phyloP scores from a whole-genome alignment of 2,797 vertebrate genomes.

The Microcaecilia unicolor region DNA sequence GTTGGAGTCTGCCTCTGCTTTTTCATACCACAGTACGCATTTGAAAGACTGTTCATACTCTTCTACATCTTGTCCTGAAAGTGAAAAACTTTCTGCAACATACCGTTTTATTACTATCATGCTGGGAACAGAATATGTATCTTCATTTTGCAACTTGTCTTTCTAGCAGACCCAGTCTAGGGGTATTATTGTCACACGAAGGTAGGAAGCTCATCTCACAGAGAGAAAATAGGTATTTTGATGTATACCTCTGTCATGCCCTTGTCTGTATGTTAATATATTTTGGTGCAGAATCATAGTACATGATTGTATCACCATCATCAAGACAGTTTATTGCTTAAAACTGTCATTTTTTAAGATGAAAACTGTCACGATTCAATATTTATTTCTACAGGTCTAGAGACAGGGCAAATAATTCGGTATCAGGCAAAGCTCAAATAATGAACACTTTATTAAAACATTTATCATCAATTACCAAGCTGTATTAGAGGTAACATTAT shows the following conservation, averaged over 20 bases:
- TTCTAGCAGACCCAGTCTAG: not conserved
- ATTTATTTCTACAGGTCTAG: too few species aligned
- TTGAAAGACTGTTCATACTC: not conserved
- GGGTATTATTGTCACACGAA: not conserved
- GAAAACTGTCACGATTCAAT: too few species aligned
- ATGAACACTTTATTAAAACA: too few species aligned
- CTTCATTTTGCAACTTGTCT: slow-evolving; percentile 4
- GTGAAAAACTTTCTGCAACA: slow-evolving; percentile 1
- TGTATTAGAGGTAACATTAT: too few species aligned
- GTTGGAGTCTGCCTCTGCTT: not conserved
- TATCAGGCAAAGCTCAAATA: too few species aligned
- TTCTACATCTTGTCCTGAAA: slow-evolving; percentile 4
- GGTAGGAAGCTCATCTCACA: not conserved
- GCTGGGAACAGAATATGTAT: slow-evolving; percentile 12
- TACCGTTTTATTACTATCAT: slow-evolving; percentile 17
- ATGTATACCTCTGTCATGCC: not conserved
- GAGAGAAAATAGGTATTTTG: not conserved
- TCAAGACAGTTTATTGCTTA: too few species aligned
- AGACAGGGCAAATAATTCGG: too few species aligned
- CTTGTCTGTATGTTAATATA: too few species aligned
- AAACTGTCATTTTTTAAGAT: too few species aligned
- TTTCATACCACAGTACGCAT: not conserved
- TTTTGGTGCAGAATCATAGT: too few species aligned
- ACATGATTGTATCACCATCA: too few species aligned
- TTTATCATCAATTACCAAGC: too few species aligned